Percentiles rank a stretch among this genome's conserved stretches.
phyloP scores from a whole-genome alignment of 2,888 invertebrate species.

The Epinotia brunnichana region DNA sequence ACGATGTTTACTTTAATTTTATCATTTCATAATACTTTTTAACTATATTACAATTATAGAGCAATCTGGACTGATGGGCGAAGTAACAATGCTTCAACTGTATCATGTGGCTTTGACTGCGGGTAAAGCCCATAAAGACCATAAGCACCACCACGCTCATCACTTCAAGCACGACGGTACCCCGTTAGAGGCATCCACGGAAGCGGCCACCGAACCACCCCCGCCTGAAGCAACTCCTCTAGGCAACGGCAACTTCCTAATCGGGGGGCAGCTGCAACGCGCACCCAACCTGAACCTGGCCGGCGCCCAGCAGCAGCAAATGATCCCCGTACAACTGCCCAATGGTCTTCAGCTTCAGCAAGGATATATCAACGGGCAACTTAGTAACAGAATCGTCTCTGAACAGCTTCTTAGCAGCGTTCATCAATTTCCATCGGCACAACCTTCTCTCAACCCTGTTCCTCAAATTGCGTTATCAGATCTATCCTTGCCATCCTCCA shows the following conservation, averaged over 20 bases:
- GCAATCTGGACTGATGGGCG: slow-evolving; percentile 87
- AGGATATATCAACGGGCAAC: slow-evolving; percentile 86
- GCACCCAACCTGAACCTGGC: slow-evolving; percentile 82
- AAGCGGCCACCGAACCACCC: slow-evolving; percentile 82
- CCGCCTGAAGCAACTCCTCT: slow-evolving; percentile 72
- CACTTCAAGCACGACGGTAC: slow-evolving; percentile 90
- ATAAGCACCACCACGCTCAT: slow-evolving; percentile 94
- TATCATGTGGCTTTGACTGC: slow-evolving; percentile 92
- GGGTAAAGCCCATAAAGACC: slow-evolving; percentile 93
- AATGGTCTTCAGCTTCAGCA: slow-evolving; percentile 82
- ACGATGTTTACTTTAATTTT: too few relatives aligned
- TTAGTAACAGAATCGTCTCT: slow-evolving; percentile 82
- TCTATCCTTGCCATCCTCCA: slow-evolving; percentile 52
- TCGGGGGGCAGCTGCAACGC: slow-evolving; percentile 86
- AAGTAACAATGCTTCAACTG: slow-evolving; percentile 91
- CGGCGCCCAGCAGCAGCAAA: slow-evolving; percentile 66
- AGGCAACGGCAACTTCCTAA: slow-evolving; percentile 83
- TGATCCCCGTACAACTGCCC: slow-evolving; percentile 74
- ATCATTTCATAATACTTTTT: too few relatives aligned
- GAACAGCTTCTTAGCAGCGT: slow-evolving; percentile 81
- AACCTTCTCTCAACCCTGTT: slow-evolving; percentile 49
- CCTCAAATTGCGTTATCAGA: slow-evolving; percentile 55
- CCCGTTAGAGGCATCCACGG: slow-evolving; percentile 84
- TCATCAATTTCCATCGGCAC: slow-evolving; percentile 56
- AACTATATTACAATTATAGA: slow-evolving; percentile 63